Percentiles rank a stretch among this genome's conserved stretches.
These are phyloP conservation scores for Malacoctenus gilli DNA, from an alignment of 2,797 vertebrate genomes.

Conservation along the genomic window DNA sequence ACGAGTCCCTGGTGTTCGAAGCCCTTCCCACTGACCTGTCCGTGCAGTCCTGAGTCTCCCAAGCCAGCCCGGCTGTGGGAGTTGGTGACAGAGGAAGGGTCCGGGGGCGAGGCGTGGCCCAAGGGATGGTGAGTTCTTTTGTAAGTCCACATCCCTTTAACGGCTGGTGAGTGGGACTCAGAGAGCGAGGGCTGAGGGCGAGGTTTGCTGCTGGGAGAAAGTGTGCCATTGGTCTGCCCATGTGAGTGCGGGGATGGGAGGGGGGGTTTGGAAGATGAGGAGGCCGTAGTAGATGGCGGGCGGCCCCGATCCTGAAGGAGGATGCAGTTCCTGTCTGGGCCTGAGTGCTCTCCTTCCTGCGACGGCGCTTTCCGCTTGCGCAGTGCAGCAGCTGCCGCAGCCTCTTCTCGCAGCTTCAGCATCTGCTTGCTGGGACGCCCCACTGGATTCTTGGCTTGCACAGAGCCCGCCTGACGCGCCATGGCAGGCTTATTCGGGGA, in stretches of 20 bases:
- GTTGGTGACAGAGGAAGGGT: slow-evolving; percentile 63
- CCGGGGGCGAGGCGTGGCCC: slow-evolving; percentile 62
- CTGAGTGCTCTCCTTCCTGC: slow-evolving; percentile 77
- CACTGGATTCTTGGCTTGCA: slow-evolving; percentile 80
- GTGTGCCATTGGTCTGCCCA: slow-evolving; percentile 85
- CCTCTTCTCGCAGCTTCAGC: slow-evolving; percentile 81
- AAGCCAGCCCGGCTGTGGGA: slow-evolving; percentile 66
- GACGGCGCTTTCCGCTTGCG: slow-evolving; percentile 86
- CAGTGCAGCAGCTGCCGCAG: slow-evolving; percentile 66
- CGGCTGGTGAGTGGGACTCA: slow-evolving; percentile 76
- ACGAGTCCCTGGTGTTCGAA: slow-evolving; percentile 86
- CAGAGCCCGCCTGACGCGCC: slow-evolving; percentile 66
- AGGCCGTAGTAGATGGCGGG: slow-evolving; percentile 69
- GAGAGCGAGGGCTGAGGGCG: slow-evolving; percentile 72
- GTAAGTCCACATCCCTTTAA: slow-evolving; percentile 75
- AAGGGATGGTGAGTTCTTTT: slow-evolving; percentile 74
- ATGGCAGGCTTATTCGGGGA: slow-evolving; percentile 76
- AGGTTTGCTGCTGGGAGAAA: slow-evolving; percentile 77
- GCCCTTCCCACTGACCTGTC: slow-evolving; percentile 68
- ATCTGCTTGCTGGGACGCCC: slow-evolving; percentile 85
- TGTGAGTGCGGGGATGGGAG: slow-evolving; percentile 64
- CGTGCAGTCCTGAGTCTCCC: slow-evolving; percentile 72
- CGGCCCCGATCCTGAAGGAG: slow-evolving; percentile 81
- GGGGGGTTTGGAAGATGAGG: slow-evolving; percentile 72
- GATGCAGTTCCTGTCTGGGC: slow-evolving; percentile 88